Percentiles rank a stretch among this genome's conserved stretches.
Evolutionary conservation across 1,140 invertebrate genomes (phyloP).

Genomic region (Rhysida immarginata): DNA sequence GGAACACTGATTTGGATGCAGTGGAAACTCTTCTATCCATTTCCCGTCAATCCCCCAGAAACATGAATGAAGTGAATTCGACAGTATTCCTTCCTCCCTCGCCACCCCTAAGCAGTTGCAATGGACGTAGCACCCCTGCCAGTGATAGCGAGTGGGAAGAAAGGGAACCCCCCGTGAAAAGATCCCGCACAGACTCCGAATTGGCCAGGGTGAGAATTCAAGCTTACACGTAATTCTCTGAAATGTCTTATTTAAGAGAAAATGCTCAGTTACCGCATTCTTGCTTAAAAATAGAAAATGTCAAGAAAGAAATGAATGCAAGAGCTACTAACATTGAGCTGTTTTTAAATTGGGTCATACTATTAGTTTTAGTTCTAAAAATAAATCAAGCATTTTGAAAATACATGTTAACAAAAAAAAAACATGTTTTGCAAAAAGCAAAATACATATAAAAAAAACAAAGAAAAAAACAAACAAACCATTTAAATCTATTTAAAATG

Average conservation of each 20-base stretch:
- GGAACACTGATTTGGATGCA: conserved; percentile 9
- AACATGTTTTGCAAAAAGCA: neutral
- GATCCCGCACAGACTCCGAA: conserved; percentile 5
- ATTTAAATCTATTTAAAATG: neutral
- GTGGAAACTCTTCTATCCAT: conserved; percentile 8
- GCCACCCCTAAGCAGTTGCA: neutral
- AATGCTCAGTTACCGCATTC: too few relatives aligned
- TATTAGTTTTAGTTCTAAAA: too few relatives aligned
- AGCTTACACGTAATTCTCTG: too few relatives aligned
- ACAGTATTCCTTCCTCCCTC: neutral
- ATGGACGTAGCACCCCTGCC: neutral
- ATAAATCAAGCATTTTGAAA: neutral
- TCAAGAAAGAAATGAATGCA: too few relatives aligned
- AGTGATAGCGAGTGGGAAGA: conserved; percentile 7
- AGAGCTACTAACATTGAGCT: too few relatives aligned
- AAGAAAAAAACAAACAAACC: neutral
- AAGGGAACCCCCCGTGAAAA: neutral
- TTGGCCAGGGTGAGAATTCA: conserved; percentile 8
- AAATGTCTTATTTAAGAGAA: too few relatives aligned
- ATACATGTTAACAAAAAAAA: neutral
- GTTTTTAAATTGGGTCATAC: too few relatives aligned
- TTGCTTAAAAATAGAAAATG: too few relatives aligned
- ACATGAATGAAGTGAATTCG: neutral
- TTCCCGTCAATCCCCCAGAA: neutral
- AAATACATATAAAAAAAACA: neutral